Conservation (phyloP, 1,140 invertebrate species). For the Zaprionus davidi region DNA sequence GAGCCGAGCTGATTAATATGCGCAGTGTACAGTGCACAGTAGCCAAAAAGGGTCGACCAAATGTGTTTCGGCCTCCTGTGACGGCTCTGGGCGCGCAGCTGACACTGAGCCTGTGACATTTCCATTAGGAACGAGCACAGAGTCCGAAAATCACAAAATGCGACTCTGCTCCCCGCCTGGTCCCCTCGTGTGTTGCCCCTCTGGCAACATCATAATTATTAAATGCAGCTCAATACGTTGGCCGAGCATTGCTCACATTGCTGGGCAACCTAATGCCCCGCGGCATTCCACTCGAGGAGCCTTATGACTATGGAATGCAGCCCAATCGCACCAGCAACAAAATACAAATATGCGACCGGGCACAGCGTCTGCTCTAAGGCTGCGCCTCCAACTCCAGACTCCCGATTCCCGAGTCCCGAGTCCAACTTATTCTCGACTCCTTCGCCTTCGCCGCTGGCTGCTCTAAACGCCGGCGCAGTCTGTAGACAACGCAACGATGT, state of each 20-base stretch:
- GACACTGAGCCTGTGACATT: slow-evolving; percentile 73
- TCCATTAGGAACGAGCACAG: slow-evolving; percentile 67
- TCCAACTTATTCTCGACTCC: neutral
- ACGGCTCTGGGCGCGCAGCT: slow-evolving; percentile 51
- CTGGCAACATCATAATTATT: slow-evolving; percentile 68
- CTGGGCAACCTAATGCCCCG: slow-evolving; percentile 72
- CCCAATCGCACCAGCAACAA: slow-evolving; percentile 69
- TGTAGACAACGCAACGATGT: slow-evolving; percentile 67
- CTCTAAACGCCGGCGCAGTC: slow-evolving; percentile 77
- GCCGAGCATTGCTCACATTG: slow-evolving; percentile 70
- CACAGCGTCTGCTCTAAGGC: slow-evolving; percentile 23
- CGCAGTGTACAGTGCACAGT: slow-evolving; percentile 51
- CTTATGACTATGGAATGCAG: slow-evolving; percentile 80
- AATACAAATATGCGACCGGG: slow-evolving; percentile 54
- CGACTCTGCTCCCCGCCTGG: slow-evolving; percentile 12
- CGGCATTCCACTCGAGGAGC: slow-evolving; percentile 66
- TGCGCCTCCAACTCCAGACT: neutral
- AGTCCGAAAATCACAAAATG: slow-evolving; percentile 56
- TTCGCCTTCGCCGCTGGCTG: slow-evolving; percentile 11
- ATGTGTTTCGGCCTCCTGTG: slow-evolving; percentile 39
- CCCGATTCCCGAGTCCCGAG: neutral
- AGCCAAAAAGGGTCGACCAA: slow-evolving; percentile 45
- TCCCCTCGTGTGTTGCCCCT: neutral
- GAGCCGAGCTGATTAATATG: slow-evolving; percentile 56
- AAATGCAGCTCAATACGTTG: slow-evolving; percentile 83